Evolutionary conservation across 1,140 invertebrate genomes (phyloP).

Genomic region (Cydia fagiglandana): DNA sequence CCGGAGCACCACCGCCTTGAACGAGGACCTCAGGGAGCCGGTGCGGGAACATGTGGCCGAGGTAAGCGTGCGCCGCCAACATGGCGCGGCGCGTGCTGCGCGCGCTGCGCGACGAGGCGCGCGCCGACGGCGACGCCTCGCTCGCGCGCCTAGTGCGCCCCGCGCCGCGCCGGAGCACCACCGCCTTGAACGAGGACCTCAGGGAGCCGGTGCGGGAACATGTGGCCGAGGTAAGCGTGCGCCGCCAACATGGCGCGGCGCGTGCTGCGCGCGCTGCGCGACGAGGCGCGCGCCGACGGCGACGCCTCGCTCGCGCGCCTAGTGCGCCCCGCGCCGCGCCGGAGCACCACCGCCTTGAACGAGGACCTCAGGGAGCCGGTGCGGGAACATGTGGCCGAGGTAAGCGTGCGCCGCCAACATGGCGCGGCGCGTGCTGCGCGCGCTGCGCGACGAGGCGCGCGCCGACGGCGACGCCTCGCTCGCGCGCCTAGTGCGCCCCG

Average conservation of each 20-base stretch:
- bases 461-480: conserved; percentile 59
- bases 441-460: conserved; percentile 60
- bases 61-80: conserved; percentile 55
- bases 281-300: conserved; percentile 58
- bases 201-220: conserved; percentile 56
- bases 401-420: conserved; percentile 56
- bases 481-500: conserved; percentile 58
- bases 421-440: conserved; percentile 59
- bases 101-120: conserved; percentile 60
- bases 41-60: conserved; percentile 62
- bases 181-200: conserved; percentile 45
- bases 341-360: conserved; percentile 46
- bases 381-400: conserved; percentile 63
- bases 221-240: conserved; percentile 60
- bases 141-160: conserved; percentile 61
- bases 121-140: conserved; percentile 57
- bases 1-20: conserved; percentile 46
- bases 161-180: conserved; percentile 49
- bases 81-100: conserved; percentile 61
- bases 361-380: conserved; percentile 53
- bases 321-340: conserved; percentile 54
- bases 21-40: conserved; percentile 50
- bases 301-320: conserved; percentile 61
- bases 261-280: conserved; percentile 58
- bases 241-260: conserved; percentile 60